Evolutionary conservation across 2,113 vertebrate genomes (phyloP), one percentile per base, ranked within the genome.

Genomic region (Triplophysa dalaica): DNA sequence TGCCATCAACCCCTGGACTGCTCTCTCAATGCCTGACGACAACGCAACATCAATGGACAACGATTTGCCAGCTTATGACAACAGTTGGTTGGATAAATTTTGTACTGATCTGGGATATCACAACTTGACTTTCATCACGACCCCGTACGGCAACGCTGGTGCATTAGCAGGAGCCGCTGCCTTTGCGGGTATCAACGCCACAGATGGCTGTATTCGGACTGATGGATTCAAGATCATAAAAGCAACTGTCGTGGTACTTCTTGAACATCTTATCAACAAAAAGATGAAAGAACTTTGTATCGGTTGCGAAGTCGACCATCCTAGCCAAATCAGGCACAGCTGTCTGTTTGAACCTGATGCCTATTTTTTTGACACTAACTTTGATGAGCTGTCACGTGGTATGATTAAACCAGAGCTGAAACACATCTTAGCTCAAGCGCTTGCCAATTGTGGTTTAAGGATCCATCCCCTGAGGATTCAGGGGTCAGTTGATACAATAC

Each of bases 301-400:
- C 0, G 63, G 63, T 1, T 66, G 63, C 38, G 63, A 21, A 3
- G 8, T 74, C 2, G 17, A 60, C 19, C 70, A 74, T 0, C 70
- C 52, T 2, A 74, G 29, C n/a, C 70, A 74, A 1, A 26, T 61
- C 38, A 74, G 52, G 61, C 70, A 43, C 12, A 56, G 52, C 26
- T 73, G 70, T 21, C 33, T 73, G 70, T 73, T 74, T 60, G 54
- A 74, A 41, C 22, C 70, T 4, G 9, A 19, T 1, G 2, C 52
- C 22, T 73, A 58, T 60, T 73, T 73, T 11, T 73, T 73, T 33
- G 13, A 73, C 52, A 29, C 29, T 29, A 56, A 72, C 70, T 72
- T 72, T 38, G 70, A 72, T 0, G 50, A 73, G 3, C 19, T 73
- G 2, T 6, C 50, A 1, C 52, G 11, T 29, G 33, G 38, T 2